Base-by-base conservation (phyloP, 37 sponge, comb jelly and placozoan species). In the Theonella swinhoei region DNA sequence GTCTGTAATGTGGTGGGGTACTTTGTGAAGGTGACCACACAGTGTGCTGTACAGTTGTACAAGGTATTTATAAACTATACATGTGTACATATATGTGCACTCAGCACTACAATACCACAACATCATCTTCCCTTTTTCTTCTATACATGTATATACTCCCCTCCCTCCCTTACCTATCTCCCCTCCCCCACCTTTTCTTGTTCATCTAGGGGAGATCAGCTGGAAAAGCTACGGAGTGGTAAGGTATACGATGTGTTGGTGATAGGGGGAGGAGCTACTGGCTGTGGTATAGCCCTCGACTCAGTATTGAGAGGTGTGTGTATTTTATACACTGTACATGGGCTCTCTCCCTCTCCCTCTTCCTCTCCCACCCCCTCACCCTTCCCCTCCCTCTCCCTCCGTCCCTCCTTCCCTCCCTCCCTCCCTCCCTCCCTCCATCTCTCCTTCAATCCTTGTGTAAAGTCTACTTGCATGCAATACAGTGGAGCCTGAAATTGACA, bases 181-280 rank as follows among this genome's bases (percentile, higher is more conserved):
- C n/a, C n/a, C 5, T 11, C 41, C 23, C 72, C 72, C 5, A n/a
- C 72, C 23, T 59, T n/a, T n/a, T n/a, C 67, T 19, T 5, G n/a
- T 79, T 25, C 28, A 30, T 28, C 9, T 72, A 93, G 94, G 37
- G 66, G 41, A 9, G 97, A 94, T 32, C 95, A 94, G 83, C 5
- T 97, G 70, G 30, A 20, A 1, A 36, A 59, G 3, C 81, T 97
- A 41, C 89, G 83, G 70, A 62, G 74, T 30, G 88, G 74, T 0
- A 79, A 92, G 64, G 92, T 89, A 79, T 99, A 86, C 63, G 99
- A 99, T 82, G 88, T 99, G 38, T 87, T 99, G 32, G 92, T 99
- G 54, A 97, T 99, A 33, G 99, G 99, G 43, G 97, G 99, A 25
- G 99, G 99, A 17, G 97, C 93, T 29, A 97, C 99, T 65, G 99